These are phyloP conservation scores for Actinopyga echinites DNA, from an alignment of 53 echinoderm and acorn worm genomes.

Conservation along the genomic window DNA sequence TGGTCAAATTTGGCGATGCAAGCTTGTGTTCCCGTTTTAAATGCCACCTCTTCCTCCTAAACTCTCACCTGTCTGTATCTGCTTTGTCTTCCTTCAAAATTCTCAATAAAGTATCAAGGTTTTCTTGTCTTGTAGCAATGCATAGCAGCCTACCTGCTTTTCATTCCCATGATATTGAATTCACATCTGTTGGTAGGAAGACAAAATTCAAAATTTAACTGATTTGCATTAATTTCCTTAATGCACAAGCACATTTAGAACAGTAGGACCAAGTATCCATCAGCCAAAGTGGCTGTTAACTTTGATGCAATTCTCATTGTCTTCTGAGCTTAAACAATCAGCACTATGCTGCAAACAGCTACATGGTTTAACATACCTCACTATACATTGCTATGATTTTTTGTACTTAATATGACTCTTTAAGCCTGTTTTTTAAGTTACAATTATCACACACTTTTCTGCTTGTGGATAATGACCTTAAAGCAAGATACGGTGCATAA, in stretches of 20 bases:
- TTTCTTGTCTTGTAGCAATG: background rate
- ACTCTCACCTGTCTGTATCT: background rate
- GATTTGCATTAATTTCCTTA: background rate
- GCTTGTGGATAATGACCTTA: too few species aligned
- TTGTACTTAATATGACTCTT: too few species aligned
- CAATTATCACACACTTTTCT: too few species aligned
- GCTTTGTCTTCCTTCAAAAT: background rate
- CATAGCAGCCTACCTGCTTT: background rate
- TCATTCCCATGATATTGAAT: background rate
- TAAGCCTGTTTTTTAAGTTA: too few species aligned
- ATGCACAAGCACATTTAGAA: background rate
- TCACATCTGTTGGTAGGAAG: background rate
- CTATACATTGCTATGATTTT: too few species aligned
- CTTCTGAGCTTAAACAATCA: too few species aligned
- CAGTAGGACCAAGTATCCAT: background rate
- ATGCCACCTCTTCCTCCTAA: background rate
- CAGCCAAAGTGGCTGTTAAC: background rate
- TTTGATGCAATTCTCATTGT: too few species aligned
- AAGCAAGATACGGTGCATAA: too few species aligned
- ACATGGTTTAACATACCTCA: too few species aligned
- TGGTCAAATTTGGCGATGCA: background rate
- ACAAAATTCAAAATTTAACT: background rate
- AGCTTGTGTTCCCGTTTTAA: background rate
- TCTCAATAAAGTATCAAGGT: background rate
- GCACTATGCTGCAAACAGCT: too few species aligned